Percentiles rank a stretch among this genome's conserved stretches.
Evolutionary conservation across 1,140 invertebrate species (phyloP).

Genomic region (Brachionus angularis): DNA sequence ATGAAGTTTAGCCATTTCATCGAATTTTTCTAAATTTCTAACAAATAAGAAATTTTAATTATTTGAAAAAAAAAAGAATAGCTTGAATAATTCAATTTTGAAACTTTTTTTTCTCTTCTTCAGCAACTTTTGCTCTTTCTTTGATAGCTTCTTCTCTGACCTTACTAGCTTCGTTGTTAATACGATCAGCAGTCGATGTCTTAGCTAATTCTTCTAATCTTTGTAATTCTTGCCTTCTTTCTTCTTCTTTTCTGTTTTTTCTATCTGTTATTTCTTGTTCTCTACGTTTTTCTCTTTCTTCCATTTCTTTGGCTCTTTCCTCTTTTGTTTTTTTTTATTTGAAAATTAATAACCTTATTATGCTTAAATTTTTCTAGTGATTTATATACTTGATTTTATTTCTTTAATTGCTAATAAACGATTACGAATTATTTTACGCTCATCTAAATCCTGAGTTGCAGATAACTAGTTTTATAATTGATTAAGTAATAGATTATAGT

Average conservation of each 20-base stretch:
- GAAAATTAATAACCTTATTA: background rate
- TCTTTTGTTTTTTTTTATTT: background rate
- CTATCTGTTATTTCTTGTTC: constrained; percentile 33
- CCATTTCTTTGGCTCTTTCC: constrained; percentile 28
- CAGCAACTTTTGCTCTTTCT: constrained; percentile 13
- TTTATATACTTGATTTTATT: constrained; percentile 19
- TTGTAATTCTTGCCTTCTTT: constrained; percentile 16
- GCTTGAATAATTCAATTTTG: no score
- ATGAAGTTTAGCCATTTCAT: constrained; percentile 19
- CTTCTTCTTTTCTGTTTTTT: constrained; percentile 40
- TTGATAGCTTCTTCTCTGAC: constrained; percentile 22
- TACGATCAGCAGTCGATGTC: constrained; percentile 25
- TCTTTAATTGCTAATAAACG: constrained; percentile 21
- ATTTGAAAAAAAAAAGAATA: background rate
- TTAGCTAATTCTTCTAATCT: constrained; percentile 32
- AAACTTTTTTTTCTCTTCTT: constrained; percentile 40
- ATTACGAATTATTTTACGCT: constrained; percentile 33
- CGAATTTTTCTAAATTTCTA: constrained; percentile 22
- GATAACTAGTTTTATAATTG: background rate
- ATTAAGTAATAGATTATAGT: background rate
- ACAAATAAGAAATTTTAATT: background rate
- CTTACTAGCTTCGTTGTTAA: constrained; percentile 7
- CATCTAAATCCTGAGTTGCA: constrained; percentile 21
- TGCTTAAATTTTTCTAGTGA: no score
- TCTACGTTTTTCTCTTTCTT: constrained; percentile 22